phyloP scores from a whole-genome alignment of 2,888 invertebrate genomes.

The Aromia moschata region DNA sequence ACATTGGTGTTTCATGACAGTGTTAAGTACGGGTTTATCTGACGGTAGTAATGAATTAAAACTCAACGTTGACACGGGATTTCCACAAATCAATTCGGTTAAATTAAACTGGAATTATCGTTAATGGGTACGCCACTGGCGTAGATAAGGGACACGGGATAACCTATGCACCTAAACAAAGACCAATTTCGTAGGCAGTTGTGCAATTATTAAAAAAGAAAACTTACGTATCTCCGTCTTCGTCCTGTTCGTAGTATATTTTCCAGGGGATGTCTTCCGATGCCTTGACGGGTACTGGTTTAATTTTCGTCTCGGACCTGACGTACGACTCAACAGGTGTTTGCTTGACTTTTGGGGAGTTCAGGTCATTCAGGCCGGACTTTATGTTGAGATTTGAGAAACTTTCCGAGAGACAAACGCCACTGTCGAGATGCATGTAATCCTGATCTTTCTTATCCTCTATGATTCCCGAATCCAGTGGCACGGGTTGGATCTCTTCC shows the following conservation, averaged over 20 bases:
- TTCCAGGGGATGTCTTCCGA: slow-evolving; percentile 63
- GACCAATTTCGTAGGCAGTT: slow-evolving; percentile 16
- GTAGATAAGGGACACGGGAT: slow-evolving; percentile 10
- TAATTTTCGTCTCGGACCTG: slow-evolving; percentile 19
- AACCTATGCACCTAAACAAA: slow-evolving; percentile 33
- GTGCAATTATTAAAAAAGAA: slow-evolving; percentile 34
- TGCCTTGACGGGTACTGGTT: slow-evolving; percentile 11
- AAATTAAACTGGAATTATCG: no score
- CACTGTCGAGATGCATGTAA: slow-evolving; percentile 73
- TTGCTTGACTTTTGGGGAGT: slow-evolving; percentile 40
- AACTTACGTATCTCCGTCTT: slow-evolving; percentile 90
- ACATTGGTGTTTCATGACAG: neutral
- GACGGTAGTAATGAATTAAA: neutral
- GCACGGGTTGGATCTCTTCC: slow-evolving; percentile 47
- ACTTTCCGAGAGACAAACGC: slow-evolving; percentile 70
- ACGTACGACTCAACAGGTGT: slow-evolving; percentile 43
- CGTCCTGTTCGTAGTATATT: slow-evolving; percentile 78
- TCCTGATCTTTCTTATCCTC: slow-evolving; percentile 38
- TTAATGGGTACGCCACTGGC: slow-evolving; percentile 3
- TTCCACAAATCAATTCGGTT: no score
- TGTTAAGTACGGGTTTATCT: neutral
- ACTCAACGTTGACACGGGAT: neutral
- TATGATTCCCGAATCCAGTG: slow-evolving; percentile 24
- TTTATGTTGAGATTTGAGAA: slow-evolving; percentile 69
- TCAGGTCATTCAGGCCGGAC: slow-evolving; percentile 58